Evolutionary conservation across 1,140 invertebrate genomes (phyloP).

Genomic region (Sitodiplosis mosellana): DNA sequence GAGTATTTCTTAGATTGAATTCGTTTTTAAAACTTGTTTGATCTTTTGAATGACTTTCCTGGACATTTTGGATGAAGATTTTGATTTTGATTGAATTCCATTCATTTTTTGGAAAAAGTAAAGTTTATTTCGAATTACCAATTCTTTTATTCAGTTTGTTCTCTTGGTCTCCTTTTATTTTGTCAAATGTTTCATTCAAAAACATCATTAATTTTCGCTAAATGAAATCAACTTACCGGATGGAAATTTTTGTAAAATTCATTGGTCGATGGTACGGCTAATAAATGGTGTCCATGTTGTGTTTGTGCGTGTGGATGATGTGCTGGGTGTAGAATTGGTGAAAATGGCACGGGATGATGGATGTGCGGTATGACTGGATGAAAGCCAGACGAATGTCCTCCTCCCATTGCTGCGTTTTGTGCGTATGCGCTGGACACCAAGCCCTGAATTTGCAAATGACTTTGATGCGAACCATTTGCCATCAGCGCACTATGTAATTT

Average conservation of each 20-base stretch:
- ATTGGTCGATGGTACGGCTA: background rate
- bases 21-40: no score
- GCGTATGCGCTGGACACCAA: background rate
- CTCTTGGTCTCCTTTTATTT: no score
- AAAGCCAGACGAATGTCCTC: background rate
- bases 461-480: slow-evolving; percentile 4
- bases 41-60: no score
- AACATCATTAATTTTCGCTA: no score
- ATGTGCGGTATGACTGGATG: slow-evolving; percentile 21
- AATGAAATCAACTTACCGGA: no score
- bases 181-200: no score
- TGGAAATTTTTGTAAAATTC: background rate
- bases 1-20: no score
- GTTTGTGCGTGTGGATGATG: slow-evolving; percentile 19
- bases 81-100: no score
- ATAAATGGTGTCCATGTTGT: background rate
- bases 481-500: slow-evolving; percentile 34
- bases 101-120: no score
- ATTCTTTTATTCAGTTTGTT: no score
- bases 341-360: slow-evolving; percentile 17
- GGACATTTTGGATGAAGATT: no score
- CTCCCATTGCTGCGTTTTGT: background rate
- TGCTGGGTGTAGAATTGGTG: slow-evolving; percentile 8
- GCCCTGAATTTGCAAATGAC: slow-evolving; percentile 3
- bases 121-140: no score